Conservation (phyloP, 2,113 vertebrate genomes). For the Sylvilagus bachmani region DNA sequence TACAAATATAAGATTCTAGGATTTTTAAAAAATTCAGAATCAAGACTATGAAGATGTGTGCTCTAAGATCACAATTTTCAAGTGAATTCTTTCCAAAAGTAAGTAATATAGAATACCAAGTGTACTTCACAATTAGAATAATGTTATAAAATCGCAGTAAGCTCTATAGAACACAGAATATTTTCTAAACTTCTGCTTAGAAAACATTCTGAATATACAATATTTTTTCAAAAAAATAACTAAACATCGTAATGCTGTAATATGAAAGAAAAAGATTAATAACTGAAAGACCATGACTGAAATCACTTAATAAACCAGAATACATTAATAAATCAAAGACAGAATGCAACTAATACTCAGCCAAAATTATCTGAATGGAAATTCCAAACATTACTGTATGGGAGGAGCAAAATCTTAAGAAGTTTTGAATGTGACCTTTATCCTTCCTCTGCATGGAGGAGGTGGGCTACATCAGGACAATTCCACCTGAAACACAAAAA, state of each 20-base stretch:
- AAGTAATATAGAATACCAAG: slow-evolving; percentile 3
- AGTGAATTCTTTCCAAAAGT: slow-evolving; percentile 45
- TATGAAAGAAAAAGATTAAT: not conserved
- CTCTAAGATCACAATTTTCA: slow-evolving; percentile 12
- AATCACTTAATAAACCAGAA: not conserved
- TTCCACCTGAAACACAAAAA: not conserved
- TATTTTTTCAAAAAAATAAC: slow-evolving; percentile 40
- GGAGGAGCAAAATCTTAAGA: slow-evolving; percentile 24
- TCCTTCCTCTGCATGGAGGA: not conserved
- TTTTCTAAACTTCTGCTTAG: not conserved
- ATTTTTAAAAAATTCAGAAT: slow-evolving; percentile 27
- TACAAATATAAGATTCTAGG: slow-evolving; percentile 4
- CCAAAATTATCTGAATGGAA: not conserved
- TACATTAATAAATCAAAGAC: not conserved
- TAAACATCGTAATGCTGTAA: not conserved
- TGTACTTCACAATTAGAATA: slow-evolving; percentile 23
- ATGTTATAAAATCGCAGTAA: slow-evolving; percentile 13
- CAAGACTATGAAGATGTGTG: slow-evolving; percentile 55
- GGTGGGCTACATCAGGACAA: not conserved
- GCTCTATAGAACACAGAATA: not conserved
- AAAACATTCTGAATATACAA: slow-evolving; percentile 22
- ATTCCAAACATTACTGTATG: not conserved
- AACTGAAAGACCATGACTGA: not conserved
- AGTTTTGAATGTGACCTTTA: not conserved
- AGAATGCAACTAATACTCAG: slow-evolving; percentile 25